Base-by-base conservation (phyloP, 2,113 vertebrate genomes). In the Apeltes quadracus region DNA sequence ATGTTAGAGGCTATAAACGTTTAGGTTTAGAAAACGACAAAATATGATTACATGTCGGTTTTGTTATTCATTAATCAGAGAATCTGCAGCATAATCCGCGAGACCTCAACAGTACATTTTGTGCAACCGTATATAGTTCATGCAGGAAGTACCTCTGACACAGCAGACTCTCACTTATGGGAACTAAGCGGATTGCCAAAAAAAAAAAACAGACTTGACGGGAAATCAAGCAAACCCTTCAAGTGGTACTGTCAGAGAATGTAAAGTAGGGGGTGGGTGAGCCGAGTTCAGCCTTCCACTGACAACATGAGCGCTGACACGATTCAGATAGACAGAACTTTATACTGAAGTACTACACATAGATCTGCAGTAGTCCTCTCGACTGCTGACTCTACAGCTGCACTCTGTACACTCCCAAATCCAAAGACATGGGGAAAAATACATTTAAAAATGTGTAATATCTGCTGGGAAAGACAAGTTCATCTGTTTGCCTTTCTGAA, bases 101-200 rank as follows among this genome's bases (percentile, higher is more conserved):
- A 53, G 22, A 56, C 34, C 50, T 11, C 7, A 27, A 15, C 14
- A n/a, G 55, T 68, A 66, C 56, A 69, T 84, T 72, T 61, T 70
- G 53, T 41, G 69, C 46, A 46, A 55, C 36, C 39, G 54, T n/a
- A 7, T 48, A 44, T 65, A 22, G 39, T 72, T 83, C 72, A 72
- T 81, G 82, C 41, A 74, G 76, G 64, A 81, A 79, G 65, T 79
- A 70, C 61, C 62, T 86, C 86, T 86, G 79, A 86, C 82, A 87
- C 82, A 87, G 89, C 86, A 85, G 34, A 75, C 67, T 71, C 61
- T 78, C 75, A 83, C 65, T 89, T 87, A 72, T 67, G 78, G 43
- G 75, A 78, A 68, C 46, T 58, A 59, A 87, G 74, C 14, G 1
- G 81, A 61, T 78, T 88, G 77, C 77, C 83, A 86, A 83, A 72